Percentiles rank a stretch among this genome's conserved stretches.
These are phyloP conservation scores for Latrodectus hesperus DNA, from an alignment of 2,888 invertebrate species.

Conservation along the genomic window DNA sequence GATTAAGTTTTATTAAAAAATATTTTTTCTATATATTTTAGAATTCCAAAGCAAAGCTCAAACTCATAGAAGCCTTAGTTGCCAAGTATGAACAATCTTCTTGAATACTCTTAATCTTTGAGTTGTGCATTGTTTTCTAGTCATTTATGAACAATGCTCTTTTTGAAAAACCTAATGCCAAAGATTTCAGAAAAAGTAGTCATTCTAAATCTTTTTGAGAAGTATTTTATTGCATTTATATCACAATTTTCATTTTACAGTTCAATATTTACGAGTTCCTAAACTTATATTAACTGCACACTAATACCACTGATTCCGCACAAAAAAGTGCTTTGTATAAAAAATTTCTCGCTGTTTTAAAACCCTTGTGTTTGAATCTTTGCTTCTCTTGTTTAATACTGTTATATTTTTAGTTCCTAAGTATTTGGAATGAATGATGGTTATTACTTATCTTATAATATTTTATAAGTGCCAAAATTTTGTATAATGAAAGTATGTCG, in stretches of 20 bases:
- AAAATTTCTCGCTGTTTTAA: slow-evolving; percentile 46
- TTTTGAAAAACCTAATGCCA: slow-evolving; percentile 16
- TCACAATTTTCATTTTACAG: slow-evolving; percentile 18
- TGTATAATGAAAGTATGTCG: neutral
- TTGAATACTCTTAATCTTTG: slow-evolving; percentile 31
- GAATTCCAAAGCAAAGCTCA: slow-evolving; percentile 90
- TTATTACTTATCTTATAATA: neutral
- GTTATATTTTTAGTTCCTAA: neutral
- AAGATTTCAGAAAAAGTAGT: slow-evolving; percentile 6
- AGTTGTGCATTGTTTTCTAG: slow-evolving; percentile 47
- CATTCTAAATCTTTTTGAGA: neutral
- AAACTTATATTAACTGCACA: slow-evolving; percentile 4
- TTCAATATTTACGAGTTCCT: slow-evolving; percentile 23
- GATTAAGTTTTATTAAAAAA: neutral
- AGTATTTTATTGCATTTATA: slow-evolving; percentile 29
- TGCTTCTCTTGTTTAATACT: neutral
- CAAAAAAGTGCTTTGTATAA: slow-evolving; percentile 58
- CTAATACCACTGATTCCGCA: slow-evolving; percentile 20
- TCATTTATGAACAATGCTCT: slow-evolving; percentile 44
- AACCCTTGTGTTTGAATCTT: neutral
- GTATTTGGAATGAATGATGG: neutral
- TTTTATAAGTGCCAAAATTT: neutral
- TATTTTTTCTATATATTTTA: slow-evolving; percentile 71
- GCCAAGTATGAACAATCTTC: slow-evolving; percentile 80
- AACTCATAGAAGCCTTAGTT: slow-evolving; percentile 90